Evolutionary conservation across 1,140 invertebrate genomes (phyloP), one percentile per base, ranked within the genome.

Genomic region (Drosophila chauvacae): DNA sequence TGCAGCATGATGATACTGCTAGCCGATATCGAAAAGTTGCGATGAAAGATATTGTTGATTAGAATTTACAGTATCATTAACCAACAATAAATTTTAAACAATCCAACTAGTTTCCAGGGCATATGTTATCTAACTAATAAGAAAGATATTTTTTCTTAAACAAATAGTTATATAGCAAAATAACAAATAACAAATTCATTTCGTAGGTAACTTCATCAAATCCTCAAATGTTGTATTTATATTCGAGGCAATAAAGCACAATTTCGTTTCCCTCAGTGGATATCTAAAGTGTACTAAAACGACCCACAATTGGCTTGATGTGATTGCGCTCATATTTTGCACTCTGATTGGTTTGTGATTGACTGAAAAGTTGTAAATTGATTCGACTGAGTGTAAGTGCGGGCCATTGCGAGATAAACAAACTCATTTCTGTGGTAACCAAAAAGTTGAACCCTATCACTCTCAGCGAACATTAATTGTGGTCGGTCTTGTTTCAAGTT

Each of bases 301-400:
- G 59, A 70, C 63, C 77, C 66, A 64, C 83, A 86, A 86, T 83
- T 86, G 83, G 80, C 77, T 55, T 68, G 80, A 66, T 77, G 77
- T 87, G 85, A 90, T 84, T 87, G 84, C 60, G 85, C 68, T 74
- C 55, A 85, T 85, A 69, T 77, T 78, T 76, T 77, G 51, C 53
- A 74, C 72, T 71, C 66, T 79, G 77, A 64, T 87, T 68, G 84
- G 64, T 70, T 88, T 74, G 57, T 72, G 84, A 88, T 84, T 84
- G 84, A 84, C 65, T 84, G 85, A 81, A 83, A 83, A 77, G 77
- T 84, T 83, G 66, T 84, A 79, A 85, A 90, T 90, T 88, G 85
- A 84, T 81, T 90, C 68, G 66, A 55, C 58, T 77, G 64, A 70
- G 68, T 61, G 75, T 66, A 51, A 57, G 55, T 61, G 57, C 64